Evolutionary conservation across 1,140 invertebrate genomes (phyloP).

Genomic region (Oryctes rhinoceros): DNA sequence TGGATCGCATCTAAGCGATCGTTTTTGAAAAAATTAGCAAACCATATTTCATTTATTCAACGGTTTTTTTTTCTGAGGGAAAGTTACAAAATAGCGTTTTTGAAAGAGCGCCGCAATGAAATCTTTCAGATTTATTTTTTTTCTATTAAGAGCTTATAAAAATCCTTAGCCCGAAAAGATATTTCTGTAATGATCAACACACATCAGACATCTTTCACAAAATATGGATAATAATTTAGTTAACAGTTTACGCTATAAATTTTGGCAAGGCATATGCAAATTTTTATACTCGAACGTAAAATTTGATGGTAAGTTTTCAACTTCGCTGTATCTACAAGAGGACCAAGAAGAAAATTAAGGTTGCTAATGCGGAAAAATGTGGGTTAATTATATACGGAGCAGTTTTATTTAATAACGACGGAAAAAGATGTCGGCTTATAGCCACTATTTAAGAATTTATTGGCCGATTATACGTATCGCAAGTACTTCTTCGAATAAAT

Average conservation of each 20-base stretch:
- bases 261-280: neutral
- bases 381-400: conserved; percentile 5
- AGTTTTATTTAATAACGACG: neutral
- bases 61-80: too few relatives aligned
- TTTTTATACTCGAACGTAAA: neutral
- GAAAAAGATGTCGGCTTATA: neutral
- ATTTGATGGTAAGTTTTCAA: neutral
- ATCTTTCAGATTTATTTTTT: too few relatives aligned
- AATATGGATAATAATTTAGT: conserved; percentile 7
- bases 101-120: too few relatives aligned
- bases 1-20: too few relatives aligned
- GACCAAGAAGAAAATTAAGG: conserved; percentile 3
- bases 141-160: too few relatives aligned
- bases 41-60: too few relatives aligned
- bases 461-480: too few relatives aligned
- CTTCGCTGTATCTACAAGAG: neutral
- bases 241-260: neutral
- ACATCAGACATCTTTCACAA: neutral
- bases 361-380: neutral
- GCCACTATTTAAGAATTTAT: too few relatives aligned
- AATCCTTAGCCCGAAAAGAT: too few relatives aligned
- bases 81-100: too few relatives aligned
- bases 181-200: neutral
- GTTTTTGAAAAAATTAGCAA: too few relatives aligned
- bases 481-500: too few relatives aligned